phyloP scores from a whole-genome alignment of 2,888 invertebrate species.

The Lasioglossum morio region DNA sequence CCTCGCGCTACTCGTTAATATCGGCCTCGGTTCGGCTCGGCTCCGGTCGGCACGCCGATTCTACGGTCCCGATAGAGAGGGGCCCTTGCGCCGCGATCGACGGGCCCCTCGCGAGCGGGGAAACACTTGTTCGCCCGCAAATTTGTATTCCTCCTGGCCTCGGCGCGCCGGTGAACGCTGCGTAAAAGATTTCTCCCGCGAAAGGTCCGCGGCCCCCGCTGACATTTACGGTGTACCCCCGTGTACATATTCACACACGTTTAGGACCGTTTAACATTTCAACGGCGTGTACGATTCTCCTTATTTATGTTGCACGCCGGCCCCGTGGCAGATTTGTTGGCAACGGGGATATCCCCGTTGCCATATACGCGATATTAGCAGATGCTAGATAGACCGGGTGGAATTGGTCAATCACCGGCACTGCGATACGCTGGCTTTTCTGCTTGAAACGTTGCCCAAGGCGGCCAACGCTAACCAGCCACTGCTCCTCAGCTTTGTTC shows the following conservation, averaged over 20 bases:
- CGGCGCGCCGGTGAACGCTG: constrained; percentile 39
- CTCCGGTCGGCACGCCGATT: constrained; percentile 35
- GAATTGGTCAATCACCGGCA: constrained; percentile 70
- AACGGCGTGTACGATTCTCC: constrained; percentile 69
- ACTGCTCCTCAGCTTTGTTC: constrained; percentile 21
- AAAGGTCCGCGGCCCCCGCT: constrained; percentile 56
- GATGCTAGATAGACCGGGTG: constrained; percentile 67
- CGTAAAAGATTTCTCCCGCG: constrained; percentile 61
- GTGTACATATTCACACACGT: constrained; percentile 67
- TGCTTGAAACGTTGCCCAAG: constrained; percentile 56
- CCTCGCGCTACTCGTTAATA: constrained; percentile 57
- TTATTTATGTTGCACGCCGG: constrained; percentile 68
- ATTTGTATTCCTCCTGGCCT: constrained; percentile 62
- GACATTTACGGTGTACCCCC: constrained; percentile 66
- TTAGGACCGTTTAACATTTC: constrained; percentile 73
- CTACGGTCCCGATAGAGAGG: constrained; percentile 50
- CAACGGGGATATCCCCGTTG: constrained; percentile 46
- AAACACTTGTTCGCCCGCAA: constrained; percentile 36
- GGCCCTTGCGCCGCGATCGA: constrained; percentile 17
- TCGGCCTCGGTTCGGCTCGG: constrained; percentile 15
- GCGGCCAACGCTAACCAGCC: constrained; percentile 40
- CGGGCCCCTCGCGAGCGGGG: constrained; percentile 7
- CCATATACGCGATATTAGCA: constrained; percentile 72
- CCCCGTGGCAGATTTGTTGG: constrained; percentile 68
- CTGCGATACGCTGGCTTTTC: constrained; percentile 8